Evolutionary conservation across 2,888 invertebrate genomes (phyloP).

Genomic region (Hypselothyrea guttata): DNA sequence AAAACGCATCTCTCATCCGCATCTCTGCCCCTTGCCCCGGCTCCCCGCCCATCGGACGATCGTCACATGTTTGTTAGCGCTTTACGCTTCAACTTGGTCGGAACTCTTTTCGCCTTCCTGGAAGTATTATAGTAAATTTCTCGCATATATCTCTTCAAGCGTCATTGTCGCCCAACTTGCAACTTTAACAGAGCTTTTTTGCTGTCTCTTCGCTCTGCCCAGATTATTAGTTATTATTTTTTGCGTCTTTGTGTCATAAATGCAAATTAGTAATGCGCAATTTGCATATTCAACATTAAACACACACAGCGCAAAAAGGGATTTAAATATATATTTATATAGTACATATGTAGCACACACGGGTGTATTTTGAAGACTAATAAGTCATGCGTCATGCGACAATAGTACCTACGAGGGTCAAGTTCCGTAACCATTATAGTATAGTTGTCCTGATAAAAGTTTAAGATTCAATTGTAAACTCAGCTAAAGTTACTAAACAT

Average conservation of each 20-base stretch:
- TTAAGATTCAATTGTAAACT: too few species aligned
- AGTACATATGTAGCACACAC: not conserved
- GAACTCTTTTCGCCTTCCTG: conserved; percentile 68
- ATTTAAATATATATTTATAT: conserved; percentile 19
- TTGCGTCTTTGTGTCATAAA: conserved; percentile 55
- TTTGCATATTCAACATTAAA: conserved; percentile 77
- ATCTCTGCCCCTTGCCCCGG: not conserved
- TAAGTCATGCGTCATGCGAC: too few species aligned
- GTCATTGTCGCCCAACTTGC: conserved; percentile 48
- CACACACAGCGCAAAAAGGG: conserved; percentile 33
- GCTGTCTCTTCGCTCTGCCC: conserved; percentile 34
- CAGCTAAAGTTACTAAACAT: too few species aligned
- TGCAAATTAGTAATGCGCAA: conserved; percentile 73
- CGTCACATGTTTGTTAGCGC: conserved; percentile 47
- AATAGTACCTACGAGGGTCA: too few species aligned
- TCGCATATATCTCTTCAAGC: conserved; percentile 64
- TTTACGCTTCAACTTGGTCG: conserved; percentile 41
- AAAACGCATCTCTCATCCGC: conserved; percentile 32
- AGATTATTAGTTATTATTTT: conserved; percentile 75
- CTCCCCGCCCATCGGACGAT: conserved; percentile 32
- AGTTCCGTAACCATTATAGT: too few species aligned
- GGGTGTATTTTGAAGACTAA: too few species aligned
- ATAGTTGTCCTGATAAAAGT: too few species aligned
- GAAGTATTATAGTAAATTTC: conserved; percentile 78
- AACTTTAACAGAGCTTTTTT: conserved; percentile 25